These are phyloP conservation scores for Hyla sarda DNA, from an alignment of 2,113 vertebrate species.

Conservation along the genomic window DNA sequence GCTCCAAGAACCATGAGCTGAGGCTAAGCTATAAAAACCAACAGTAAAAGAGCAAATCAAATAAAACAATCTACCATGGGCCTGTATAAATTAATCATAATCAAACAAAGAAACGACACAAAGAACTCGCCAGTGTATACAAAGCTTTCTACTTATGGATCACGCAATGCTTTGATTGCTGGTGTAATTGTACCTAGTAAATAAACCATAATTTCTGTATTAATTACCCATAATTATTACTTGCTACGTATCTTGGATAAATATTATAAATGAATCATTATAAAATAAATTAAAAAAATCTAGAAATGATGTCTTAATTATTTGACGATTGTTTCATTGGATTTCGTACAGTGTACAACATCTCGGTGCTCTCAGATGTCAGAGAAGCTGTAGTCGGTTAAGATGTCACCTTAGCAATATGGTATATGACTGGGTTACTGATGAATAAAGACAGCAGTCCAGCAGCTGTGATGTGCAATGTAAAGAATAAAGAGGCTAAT, in stretches of 20 bases:
- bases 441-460: constrained; percentile 6
- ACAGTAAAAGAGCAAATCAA: constrained; percentile 14
- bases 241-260: neutral
- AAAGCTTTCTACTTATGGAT: neutral
- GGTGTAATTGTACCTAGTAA: neutral
- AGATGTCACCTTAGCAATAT: constrained; percentile 29
- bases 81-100: constrained; percentile 27
- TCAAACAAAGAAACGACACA: constrained; percentile 9
- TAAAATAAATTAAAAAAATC: neutral
- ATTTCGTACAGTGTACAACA: neutral
- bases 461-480: constrained; percentile 58
- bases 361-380: neutral
- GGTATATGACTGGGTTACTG: constrained; percentile 3
- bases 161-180: neutral
- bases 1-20: constrained; percentile 44
- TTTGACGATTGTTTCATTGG: neutral
- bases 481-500: constrained; percentile 57
- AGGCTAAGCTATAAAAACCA: constrained; percentile 33
- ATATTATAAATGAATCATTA: neutral
- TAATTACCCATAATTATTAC: neutral
- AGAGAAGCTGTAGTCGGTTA: neutral
- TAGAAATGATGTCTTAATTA: neutral
- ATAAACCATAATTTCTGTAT: constrained; percentile 16
- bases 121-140: neutral
- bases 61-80: constrained; percentile 38